Evolutionary conservation across 2,113 vertebrate genomes (phyloP).

Genomic region (Scomber japonicus): DNA sequence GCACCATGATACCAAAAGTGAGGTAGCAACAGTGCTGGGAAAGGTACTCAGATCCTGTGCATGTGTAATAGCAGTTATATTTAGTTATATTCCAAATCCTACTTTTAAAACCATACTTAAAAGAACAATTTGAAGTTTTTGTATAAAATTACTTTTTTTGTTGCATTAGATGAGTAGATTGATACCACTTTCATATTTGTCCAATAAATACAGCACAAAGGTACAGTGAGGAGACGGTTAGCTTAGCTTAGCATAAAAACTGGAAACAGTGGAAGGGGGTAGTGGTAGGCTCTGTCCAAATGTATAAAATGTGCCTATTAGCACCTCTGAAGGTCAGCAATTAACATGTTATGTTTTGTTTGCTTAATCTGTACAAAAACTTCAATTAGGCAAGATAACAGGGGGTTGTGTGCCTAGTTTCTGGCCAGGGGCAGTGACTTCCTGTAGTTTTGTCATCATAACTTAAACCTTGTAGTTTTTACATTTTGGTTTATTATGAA

Average conservation of each 20-base stretch:
- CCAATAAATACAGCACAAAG: neutral
- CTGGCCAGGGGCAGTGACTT: neutral
- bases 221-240: neutral
- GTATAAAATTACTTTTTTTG: no score
- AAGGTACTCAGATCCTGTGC: neutral
- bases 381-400: no score
- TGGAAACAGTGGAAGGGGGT: neutral
- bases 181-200: neutral
- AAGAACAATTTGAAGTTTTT: no score
- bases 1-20: constrained; percentile 2
- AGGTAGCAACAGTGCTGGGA: neutral
- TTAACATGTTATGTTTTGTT: no score
- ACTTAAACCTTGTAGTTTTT: neutral
- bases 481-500: no score
- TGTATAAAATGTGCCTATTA: no score
- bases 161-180: no score
- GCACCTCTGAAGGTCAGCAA: no score
- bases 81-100: neutral
- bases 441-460: neutral
- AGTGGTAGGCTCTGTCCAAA: no score
- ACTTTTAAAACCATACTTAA: no score
- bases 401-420: no score
- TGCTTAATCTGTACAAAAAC: no score
- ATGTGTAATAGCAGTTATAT: neutral
- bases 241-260: neutral